phyloP scores from a whole-genome alignment of 1,140 invertebrate species.

The Drosophila burlai region DNA sequence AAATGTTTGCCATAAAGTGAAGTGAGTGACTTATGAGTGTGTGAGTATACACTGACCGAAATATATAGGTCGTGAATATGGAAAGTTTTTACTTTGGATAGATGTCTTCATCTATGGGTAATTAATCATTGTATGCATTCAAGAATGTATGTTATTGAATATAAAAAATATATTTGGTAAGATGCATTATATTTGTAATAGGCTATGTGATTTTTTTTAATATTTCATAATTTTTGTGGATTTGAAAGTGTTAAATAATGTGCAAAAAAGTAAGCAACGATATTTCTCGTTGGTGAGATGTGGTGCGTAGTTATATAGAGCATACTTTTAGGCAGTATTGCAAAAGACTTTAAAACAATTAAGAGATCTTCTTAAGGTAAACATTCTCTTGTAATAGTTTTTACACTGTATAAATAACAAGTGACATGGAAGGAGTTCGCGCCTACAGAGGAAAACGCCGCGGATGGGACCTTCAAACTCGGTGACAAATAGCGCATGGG shows the following conservation, averaged over 20 bases:
- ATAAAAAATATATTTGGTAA: not conserved
- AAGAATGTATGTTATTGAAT: not conserved
- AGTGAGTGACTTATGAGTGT: conserved; percentile 18
- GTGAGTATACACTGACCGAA: not conserved
- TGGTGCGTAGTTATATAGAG: not conserved
- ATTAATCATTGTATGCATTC: too few relatives aligned
- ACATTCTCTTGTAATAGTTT: not conserved
- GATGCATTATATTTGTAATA: too few relatives aligned
- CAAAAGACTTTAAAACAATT: too few relatives aligned
- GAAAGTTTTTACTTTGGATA: accelerated
- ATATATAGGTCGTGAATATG: not conserved
- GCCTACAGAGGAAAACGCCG: not conserved
- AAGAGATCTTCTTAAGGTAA: too few relatives aligned
- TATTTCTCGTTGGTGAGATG: not conserved
- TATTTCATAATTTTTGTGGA: too few relatives aligned
- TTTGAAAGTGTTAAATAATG: too few relatives aligned
- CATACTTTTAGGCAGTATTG: not conserved
- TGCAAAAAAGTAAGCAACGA: too few relatives aligned
- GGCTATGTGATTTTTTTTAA: too few relatives aligned
- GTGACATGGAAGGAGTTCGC: not conserved
- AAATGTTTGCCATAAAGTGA: conserved; percentile 18
- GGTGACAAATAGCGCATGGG: conserved; percentile 42
- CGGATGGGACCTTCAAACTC: conserved; percentile 31
- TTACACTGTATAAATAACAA: not conserved
- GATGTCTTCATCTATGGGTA: too few relatives aligned